phyloP scores from a whole-genome alignment of 1,140 invertebrate genomes.

The Calliopsis andreniformis region DNA sequence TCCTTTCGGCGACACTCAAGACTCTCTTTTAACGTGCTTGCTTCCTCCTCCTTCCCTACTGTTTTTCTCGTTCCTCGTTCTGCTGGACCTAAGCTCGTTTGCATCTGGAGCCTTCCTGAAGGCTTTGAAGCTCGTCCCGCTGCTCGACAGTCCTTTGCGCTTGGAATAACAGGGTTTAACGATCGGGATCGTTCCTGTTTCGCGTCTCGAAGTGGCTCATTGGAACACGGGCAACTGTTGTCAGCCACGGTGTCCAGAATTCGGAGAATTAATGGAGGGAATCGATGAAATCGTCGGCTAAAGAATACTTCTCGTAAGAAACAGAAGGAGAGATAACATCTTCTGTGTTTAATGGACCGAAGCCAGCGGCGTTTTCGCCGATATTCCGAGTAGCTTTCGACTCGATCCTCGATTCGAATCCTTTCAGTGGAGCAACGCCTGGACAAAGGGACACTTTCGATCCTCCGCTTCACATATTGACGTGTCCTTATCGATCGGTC shows the following conservation, averaged over 20 bases:
- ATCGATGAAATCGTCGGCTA: slow-evolving; percentile 4
- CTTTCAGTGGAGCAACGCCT: slow-evolving; percentile 18
- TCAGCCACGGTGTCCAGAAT: no score
- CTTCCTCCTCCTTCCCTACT: slow-evolving; percentile 21
- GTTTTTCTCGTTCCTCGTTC: not conserved
- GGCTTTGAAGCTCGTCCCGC: not conserved
- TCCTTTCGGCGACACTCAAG: slow-evolving; percentile 69
- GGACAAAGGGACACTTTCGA: slow-evolving; percentile 54
- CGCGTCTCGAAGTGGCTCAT: not conserved
- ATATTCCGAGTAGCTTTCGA: slow-evolving; percentile 37
- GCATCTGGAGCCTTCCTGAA: not conserved
- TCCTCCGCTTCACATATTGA: slow-evolving; percentile 36
- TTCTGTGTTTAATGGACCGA: slow-evolving; percentile 27
- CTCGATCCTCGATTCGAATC: slow-evolving; percentile 22
- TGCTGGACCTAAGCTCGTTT: not conserved
- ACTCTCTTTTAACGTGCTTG: slow-evolving; percentile 47
- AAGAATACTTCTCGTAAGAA: not conserved
- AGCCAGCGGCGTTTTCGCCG: slow-evolving; percentile 29
- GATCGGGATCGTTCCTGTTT: not conserved
- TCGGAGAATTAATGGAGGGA: not conserved
- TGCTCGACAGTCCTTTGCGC: not conserved
- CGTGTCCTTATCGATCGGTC: slow-evolving; percentile 55
- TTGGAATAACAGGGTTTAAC: not conserved
- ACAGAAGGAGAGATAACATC: slow-evolving; percentile 23
- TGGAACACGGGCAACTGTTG: not conserved